These are phyloP conservation scores for Pelodiscus sinensis DNA, from an alignment of 2,113 vertebrate species.

Conservation along the genomic window DNA sequence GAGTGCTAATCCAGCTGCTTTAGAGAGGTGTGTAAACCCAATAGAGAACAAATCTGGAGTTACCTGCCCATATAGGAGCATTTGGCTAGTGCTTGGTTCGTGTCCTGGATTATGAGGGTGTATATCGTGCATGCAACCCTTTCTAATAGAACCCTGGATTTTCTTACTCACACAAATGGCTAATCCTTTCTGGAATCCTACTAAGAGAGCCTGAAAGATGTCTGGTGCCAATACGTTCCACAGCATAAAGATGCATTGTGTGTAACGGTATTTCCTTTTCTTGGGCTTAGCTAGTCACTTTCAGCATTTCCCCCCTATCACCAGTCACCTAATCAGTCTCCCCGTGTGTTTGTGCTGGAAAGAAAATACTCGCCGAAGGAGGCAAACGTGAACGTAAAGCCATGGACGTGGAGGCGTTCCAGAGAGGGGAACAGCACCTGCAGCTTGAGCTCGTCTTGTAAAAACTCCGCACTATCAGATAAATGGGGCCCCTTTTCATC, in stretches of 20 bases:
- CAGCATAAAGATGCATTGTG: slow-evolving; percentile 49
- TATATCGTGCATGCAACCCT: slow-evolving; percentile 1
- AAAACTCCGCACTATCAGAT: neutral
- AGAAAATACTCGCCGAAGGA: slow-evolving; percentile 13
- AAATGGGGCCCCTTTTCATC: neutral
- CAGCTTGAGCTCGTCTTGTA: neutral
- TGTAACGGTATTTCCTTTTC: slow-evolving; percentile 54
- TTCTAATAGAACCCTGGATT: neutral
- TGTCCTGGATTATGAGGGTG: neutral
- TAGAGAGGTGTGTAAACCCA: slow-evolving; percentile 7
- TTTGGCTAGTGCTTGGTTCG: slow-evolving; percentile 16
- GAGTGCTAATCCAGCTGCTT: slow-evolving; percentile 33
- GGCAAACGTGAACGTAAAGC: neutral
- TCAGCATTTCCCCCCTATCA: neutral
- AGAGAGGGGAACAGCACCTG: neutral
- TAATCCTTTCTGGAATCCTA: slow-evolving; percentile 13
- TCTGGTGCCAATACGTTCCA: slow-evolving; percentile 32
- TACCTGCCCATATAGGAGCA: neutral
- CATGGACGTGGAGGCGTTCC: neutral
- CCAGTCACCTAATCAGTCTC: slow-evolving; percentile 14
- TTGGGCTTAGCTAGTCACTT: neutral
- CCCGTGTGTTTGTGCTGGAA: slow-evolving; percentile 15
- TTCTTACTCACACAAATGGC: neutral
- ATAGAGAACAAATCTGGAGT: neutral
- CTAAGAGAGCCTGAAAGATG: slow-evolving; percentile 30